A percentile compares a stretch with the other conserved stretches of the same genome.
Evolutionary conservation across 1,140 invertebrate species (phyloP).

Genomic region (Sycophila sp.): DNA sequence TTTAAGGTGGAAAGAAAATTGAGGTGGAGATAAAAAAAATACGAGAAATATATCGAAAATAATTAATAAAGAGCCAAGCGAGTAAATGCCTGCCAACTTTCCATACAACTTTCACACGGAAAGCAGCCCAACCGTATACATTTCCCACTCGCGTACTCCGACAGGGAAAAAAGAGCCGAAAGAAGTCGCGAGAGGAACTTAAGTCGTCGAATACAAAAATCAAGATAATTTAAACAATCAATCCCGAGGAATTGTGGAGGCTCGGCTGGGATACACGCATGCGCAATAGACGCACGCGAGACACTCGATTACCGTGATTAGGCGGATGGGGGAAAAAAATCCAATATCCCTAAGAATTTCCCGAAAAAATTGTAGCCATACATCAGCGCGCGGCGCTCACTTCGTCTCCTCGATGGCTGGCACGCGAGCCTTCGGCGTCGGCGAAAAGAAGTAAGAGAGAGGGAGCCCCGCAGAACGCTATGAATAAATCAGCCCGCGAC

Average conservation of each 20-base stretch:
- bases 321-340: not conserved
- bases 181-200: not conserved
- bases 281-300: not conserved
- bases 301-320: not conserved
- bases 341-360: not conserved
- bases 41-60: no score
- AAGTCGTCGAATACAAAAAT: no score
- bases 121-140: no score
- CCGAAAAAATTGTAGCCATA: constrained; percentile 4
- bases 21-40: constrained; percentile 36
- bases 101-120: no score
- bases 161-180: not conserved
- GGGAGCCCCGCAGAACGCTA: not conserved
- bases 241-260: no score
- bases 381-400: not conserved
- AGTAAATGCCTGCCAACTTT: no score
- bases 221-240: no score
- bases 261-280: no score
- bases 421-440: no score
- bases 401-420: not conserved
- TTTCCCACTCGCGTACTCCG: not conserved
- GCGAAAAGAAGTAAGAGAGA: not conserved
- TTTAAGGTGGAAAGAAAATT: constrained; percentile 31
- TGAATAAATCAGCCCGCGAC: constrained; percentile 4
- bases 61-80: not conserved